These are phyloP conservation scores for Rhopilema esculentum DNA, from an alignment of 30 jellyfish, hydroid and myxozoan genomes.

Conservation along the genomic window DNA sequence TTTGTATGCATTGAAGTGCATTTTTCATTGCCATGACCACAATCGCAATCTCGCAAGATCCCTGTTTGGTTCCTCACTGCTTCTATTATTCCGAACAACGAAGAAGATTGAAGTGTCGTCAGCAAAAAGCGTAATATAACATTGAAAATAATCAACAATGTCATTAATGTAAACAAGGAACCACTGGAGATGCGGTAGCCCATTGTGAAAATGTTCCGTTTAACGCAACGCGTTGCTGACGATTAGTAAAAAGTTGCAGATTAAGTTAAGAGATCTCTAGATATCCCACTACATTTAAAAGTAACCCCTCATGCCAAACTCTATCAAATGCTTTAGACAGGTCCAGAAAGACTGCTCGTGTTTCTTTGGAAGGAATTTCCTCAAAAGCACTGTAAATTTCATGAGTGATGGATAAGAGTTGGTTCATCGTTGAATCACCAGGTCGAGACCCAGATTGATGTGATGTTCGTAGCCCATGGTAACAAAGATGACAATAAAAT, in stretches of 20 bases:
- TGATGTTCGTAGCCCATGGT: not conserved
- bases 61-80: not conserved
- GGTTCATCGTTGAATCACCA: conserved; percentile 16
- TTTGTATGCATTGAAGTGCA: not conserved
- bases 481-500: conserved; percentile 1
- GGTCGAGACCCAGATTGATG: conserved; percentile 12
- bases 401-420: conserved; percentile 8
- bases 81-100: conserved; percentile 25
- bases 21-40: not conserved
- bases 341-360: conserved; percentile 32
- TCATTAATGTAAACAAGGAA: conserved; percentile 23
- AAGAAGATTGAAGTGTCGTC: conserved; percentile 20
- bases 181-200: not conserved
- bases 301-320: conserved; percentile 53
- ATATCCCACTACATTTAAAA: conserved; percentile 35
- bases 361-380: conserved; percentile 8
- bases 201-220: not conserved
- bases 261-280: conserved; percentile 7
- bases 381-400: conserved; percentile 13
- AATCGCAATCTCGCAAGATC: not conserved
- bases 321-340: conserved; percentile 38
- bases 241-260: not conserved
- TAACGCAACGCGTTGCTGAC: not conserved
- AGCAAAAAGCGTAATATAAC: conserved; percentile 21
- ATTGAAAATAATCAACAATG: conserved; percentile 8